Evolutionary conservation across 1,140 invertebrate genomes (phyloP), one percentile per base, ranked within the genome.

Genomic region (Drosophila kepulauana): DNA sequence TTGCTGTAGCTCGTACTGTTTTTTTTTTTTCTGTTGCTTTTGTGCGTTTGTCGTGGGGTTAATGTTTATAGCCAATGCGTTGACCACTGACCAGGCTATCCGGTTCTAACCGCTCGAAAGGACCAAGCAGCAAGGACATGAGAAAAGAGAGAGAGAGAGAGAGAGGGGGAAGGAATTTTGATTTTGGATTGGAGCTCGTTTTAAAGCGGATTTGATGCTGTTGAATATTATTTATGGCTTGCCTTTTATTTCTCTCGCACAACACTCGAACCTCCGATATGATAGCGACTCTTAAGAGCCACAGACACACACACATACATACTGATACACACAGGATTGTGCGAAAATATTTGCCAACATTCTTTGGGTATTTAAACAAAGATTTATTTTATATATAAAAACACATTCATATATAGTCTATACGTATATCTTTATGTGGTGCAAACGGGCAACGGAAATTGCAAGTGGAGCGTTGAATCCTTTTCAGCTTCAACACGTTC

Each of bases 291-390:
- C 84, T 80, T 74, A 87, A 80, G 82, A 72, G 82, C 68, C 33
- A 59, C 48, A 56, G 66, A 75, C 57, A 72, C 51, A 66, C 63
- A 56, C 41, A 56, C 3, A 30, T 28, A 65, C 49, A 35, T 8
- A 67, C 35, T 35, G 10, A 58, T 16, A 33, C 33, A 8, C 1
- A 38, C 7, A 38, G 7, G 10, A 38, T 8, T 57, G 48, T 43
- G 57, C 20, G 20, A 86, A 57, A 82, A 87, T 87, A 87, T 87
- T 87, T 87, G 76, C 82, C 72, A 87, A 87, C 84, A 87, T 87
- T 87, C 80, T 84, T 87, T 79, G 84, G 84, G 84, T 87, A 87
- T 87, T 87, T 87, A 87, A 87, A 87, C 84, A 87, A 88, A 87
- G 84, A 88, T 87, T 87, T 87, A 87, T 87, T 88, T 87, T 80